Evolutionary conservation across 2,797 vertebrate genomes (phyloP), one percentile per base, ranked within the genome.

Genomic region (Pyrocephalus nanus): DNA sequence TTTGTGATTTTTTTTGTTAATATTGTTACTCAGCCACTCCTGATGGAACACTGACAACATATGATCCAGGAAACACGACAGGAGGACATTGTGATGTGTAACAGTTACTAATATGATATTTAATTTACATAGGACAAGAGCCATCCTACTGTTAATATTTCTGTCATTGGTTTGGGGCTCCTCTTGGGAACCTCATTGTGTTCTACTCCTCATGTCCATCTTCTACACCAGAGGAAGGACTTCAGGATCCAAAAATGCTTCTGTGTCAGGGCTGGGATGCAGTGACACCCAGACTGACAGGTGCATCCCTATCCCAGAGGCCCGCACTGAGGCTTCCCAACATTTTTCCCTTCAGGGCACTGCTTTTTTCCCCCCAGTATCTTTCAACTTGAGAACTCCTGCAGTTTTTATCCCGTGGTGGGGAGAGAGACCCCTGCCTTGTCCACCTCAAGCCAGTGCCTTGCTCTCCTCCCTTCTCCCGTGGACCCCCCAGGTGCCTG

Each of bases 351-450:
- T 76, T 27, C 55, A 53, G 72, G 75, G 27, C 34, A 7, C 67
- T 30, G n/a, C 6, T 77, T 86, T 94, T 77, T 47, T 7, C 0
- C 26, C 48, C 57, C 6, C 34, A 10, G 0, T 9, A 9, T 62
- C 72, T 78, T 86, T 32, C 60, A 22, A 0, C 15, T 4, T 38
- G 23, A 51, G 29, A 40, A 26, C 67, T 72, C 16, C 22, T 8
- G 5, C 10, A 16, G 1, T 15, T 47, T 50, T 50, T 77, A 60
- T 36, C 11, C 54, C 36, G 6, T 2, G 12, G 9, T 5, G 3
- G n/a, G n/a, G 9, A 40, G 2, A 21, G 36, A 36, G 40, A 1
- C 6, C n/a, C 40, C 57, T 21, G 4, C 1, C 0, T 29, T 0
- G 2, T 11, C 15, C 45, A 10, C 32, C 69, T 51, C 38, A 15